Base-by-base conservation (phyloP, 2,797 vertebrate genomes). In the Macropodus opercularis region DNA sequence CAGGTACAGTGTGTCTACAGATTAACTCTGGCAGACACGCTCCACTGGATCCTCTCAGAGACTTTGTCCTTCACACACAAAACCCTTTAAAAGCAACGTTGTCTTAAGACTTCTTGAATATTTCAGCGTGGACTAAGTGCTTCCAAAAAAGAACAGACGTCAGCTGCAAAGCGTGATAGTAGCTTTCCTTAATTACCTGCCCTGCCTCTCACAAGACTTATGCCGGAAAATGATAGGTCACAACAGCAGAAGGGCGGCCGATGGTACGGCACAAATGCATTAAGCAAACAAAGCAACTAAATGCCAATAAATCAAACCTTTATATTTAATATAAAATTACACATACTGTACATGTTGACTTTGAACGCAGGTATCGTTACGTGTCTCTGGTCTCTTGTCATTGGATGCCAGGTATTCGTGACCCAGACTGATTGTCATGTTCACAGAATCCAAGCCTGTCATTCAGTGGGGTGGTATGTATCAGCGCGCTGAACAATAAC, bases 401-500 rank as follows among this genome's bases (percentile, higher is more conserved):
- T 35, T 69, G 54, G 67, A 70, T 57, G 53, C n/a, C 23, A 54
- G 41, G 47, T 60, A 60, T 79, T 65, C 40, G 47, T 54, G 70
- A 75, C 46, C 46, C 19, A 32, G 59, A 58, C 67, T 40, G 43
- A 60, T 47, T 59, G 76, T 72, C 32, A 57, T 34, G 69, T 78
- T 61, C 63, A 52, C 29, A 43, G 54, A 81, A 72, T 66, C 69
- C 66, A 27, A 34, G 58, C 77, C 62, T 81, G 57, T 87, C 78
- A 85, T 87, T 88, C 76, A 40, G n/a, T 52, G 0, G 50, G 19
- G 69, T 83, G 83, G 87, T 80, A 81, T 90, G 75, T 86, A 73
- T 75, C 71, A 74, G 72, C 48, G 69, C 78, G 71, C 23, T 27
- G 41, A 85, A 89, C 83, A 88, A 81, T 89, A 80, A 88, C 81